Conservation (phyloP, 2,113 vertebrate species). For the Upupa epops region DNA sequence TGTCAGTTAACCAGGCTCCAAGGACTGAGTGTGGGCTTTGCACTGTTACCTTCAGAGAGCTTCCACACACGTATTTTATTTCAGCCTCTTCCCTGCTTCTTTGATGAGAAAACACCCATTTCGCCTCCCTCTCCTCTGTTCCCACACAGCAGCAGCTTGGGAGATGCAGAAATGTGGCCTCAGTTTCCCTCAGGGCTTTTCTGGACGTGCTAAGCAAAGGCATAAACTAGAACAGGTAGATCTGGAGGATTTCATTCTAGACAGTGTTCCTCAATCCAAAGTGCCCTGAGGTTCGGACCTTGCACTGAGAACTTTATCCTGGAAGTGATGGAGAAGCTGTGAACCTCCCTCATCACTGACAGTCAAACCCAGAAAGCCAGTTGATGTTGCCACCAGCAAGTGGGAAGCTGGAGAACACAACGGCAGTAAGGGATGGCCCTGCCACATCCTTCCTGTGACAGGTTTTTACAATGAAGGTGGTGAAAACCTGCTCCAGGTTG, state of each 20-base stretch:
- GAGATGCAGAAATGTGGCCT: background rate
- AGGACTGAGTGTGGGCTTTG: background rate
- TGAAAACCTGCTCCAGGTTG: background rate
- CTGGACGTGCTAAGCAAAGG: background rate
- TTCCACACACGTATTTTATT: background rate
- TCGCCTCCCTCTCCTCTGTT: background rate
- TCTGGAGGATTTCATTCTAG: background rate
- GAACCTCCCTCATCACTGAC: background rate
- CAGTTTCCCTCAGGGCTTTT: background rate
- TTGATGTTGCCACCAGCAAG: background rate
- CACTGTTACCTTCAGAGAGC: background rate
- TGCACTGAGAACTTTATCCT: background rate
- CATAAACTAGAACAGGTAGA: background rate
- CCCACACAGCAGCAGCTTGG: background rate
- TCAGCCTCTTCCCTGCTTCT: background rate
- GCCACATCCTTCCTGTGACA: rapidly evolving
- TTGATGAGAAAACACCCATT: rapidly evolving
- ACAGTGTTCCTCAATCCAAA: background rate
- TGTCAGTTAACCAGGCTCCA: background rate
- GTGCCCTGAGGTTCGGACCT: background rate
- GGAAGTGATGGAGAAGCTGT: background rate
- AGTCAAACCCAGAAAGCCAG: background rate
- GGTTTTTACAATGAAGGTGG: background rate
- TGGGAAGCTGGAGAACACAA: background rate
- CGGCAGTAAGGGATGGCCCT: background rate